Base-by-base conservation (phyloP, 2,797 vertebrate species). In the Trachurus trachurus region DNA sequence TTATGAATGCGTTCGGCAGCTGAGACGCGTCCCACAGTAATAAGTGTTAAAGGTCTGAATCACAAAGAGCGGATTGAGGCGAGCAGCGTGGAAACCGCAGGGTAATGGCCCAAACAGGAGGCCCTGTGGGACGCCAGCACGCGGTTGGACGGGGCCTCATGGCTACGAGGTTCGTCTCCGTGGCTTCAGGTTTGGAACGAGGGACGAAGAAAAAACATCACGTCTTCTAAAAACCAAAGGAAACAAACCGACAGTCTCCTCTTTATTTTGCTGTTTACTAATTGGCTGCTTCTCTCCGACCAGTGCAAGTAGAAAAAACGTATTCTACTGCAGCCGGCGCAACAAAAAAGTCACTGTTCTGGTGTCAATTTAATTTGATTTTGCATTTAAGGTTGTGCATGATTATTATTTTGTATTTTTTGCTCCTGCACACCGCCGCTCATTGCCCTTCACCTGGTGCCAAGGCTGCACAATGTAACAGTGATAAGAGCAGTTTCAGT, bases 111-210 rank as follows among this genome's bases (percentile, higher is more conserved):
- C n/a, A 78, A 68, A 60, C 53, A 40, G 78, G 76, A 65, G 61
- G 61, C 87, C 6, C 52, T 66, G 81, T 8, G 64, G 50, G 67
- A 47, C 66, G 80, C 83, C 82, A 82, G 69, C 70, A 6, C 8
- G 74, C 31, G 54, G 69, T 15, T 87, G 83, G 78, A 85, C n/a
- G 77, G 5, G 47, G 61, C 56, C 77, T 58, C 8, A 9, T 19
- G 75, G 76, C 66, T 21, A 60, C 42, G 26, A 56, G 26, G 74
- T 76, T 71, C 26, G 61, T 66, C 72, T 75, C 62, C 37, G 22
- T 44, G 76, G 76, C 66, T 85, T 74, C 66, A 78, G 80, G 81
- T 80, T 85, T 85, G 87, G 84, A 77, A 77, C 4, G 45, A 56
- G 61, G 45, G 31, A 34, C 5, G 31, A 37, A 63, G 49, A 44